Conservation (phyloP, 2,113 vertebrate genomes). For the Cryptomyrus ogoouensis region DNA sequence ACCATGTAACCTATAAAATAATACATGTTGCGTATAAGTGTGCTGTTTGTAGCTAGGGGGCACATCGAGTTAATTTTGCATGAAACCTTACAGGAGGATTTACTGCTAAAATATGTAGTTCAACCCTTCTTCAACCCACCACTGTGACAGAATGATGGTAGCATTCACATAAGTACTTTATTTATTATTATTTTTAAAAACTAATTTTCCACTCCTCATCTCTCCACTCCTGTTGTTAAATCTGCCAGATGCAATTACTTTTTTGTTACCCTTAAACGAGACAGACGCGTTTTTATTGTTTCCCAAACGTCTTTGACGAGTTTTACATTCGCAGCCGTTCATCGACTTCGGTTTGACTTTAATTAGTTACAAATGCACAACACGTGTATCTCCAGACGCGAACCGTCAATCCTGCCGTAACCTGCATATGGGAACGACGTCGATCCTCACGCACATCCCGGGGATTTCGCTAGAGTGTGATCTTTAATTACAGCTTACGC, state of each 20-base stretch:
- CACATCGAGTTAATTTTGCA: background rate
- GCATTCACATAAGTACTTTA: background rate
- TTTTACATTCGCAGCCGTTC: background rate
- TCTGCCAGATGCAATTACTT: background rate
- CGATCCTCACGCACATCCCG: background rate
- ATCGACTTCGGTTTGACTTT: background rate
- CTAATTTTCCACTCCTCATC: background rate
- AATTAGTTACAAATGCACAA: conserved; percentile 2
- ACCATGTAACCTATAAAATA: conserved; percentile 5
- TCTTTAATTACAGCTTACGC: background rate
- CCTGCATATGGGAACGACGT: background rate
- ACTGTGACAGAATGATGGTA: background rate
- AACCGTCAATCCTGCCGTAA: background rate
- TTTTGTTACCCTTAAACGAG: background rate
- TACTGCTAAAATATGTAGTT: background rate
- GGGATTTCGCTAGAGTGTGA: background rate
- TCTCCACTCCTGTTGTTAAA: background rate
- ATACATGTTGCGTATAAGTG: background rate
- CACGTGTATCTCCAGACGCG: background rate
- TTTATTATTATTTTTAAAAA: background rate
- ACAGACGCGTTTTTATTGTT: background rate
- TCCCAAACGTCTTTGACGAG: background rate
- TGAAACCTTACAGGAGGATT: background rate
- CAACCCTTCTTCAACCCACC: background rate
- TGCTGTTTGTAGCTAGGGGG: background rate